Conservation (phyloP, 2,888 invertebrate species). For the Melipona bicolor region DNA sequence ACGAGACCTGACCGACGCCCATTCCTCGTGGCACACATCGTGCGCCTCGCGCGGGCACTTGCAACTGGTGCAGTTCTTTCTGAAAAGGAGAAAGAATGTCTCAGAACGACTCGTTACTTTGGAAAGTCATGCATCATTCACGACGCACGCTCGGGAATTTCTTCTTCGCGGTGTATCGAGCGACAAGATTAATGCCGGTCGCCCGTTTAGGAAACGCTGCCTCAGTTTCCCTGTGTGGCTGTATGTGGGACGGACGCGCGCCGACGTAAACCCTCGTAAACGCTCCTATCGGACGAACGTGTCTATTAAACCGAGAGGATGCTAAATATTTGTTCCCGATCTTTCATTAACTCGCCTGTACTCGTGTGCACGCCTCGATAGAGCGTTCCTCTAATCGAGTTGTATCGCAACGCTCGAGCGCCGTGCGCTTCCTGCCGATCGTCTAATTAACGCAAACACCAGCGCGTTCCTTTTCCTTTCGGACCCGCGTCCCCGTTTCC, state of each 20-base stretch:
- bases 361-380: slow-evolving; percentile 41
- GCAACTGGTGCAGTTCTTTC: slow-evolving; percentile 97
- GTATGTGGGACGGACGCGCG: slow-evolving; percentile 12
- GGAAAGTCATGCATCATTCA: slow-evolving; percentile 20
- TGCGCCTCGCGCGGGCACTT: slow-evolving; percentile 96
- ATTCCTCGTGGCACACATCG: slow-evolving; percentile 95
- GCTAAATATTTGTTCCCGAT: slow-evolving; percentile 78
- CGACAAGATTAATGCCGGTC: slow-evolving; percentile 18
- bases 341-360: slow-evolving; percentile 73
- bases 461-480: not conserved
- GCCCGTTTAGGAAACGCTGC: slow-evolving; percentile 22
- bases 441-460: slow-evolving; percentile 39
- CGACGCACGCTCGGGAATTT: not conserved
- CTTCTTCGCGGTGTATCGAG: slow-evolving; percentile 8
- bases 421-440: slow-evolving; percentile 35
- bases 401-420: slow-evolving; percentile 69
- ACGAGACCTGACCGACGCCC: slow-evolving; percentile 91
- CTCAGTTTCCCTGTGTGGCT: not conserved
- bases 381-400: slow-evolving; percentile 69
- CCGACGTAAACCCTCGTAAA: not conserved
- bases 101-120: slow-evolving; percentile 8
- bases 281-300: slow-evolving; percentile 1
- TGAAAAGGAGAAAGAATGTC: slow-evolving; percentile 84
- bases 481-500: not conserved
- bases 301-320: slow-evolving; percentile 52